Percentiles rank a stretch among this genome's conserved stretches.
These are phyloP conservation scores for Haemorhous mexicanus DNA, from an alignment of 2,113 vertebrate genomes.

Conservation along the genomic window DNA sequence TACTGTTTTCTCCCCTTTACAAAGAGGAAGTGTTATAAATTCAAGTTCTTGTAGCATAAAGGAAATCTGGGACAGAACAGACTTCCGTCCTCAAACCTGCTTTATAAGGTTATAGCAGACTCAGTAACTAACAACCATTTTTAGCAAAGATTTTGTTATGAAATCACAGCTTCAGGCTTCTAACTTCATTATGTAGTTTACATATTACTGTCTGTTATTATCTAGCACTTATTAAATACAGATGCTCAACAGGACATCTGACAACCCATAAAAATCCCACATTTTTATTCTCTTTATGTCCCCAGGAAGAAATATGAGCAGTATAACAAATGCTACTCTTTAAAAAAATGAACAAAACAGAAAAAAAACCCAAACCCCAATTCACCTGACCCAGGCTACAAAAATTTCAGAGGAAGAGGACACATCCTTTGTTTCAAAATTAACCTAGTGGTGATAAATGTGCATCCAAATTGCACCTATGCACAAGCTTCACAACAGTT, in stretches of 20 bases:
- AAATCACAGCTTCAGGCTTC: neutral
- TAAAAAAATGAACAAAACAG: neutral
- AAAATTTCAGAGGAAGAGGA: neutral
- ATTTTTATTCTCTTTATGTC: neutral
- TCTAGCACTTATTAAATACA: neutral
- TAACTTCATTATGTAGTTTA: neutral
- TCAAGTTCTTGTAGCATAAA: neutral
- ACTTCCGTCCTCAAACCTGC: neutral
- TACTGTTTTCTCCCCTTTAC: neutral
- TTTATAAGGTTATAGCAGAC: neutral
- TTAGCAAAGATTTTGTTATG: neutral
- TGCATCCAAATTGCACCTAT: neutral
- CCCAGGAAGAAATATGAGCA: neutral
- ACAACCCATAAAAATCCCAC: neutral
- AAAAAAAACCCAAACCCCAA: neutral
- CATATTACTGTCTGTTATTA: neutral
- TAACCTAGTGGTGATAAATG: neutral
- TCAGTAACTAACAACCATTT: neutral
- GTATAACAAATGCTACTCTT: neutral
- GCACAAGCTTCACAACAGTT: neutral
- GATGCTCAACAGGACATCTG: neutral
- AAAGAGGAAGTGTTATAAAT: neutral
- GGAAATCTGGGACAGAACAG: neutral
- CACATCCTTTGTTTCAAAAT: neutral
- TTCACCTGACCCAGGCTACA: neutral